Base-by-base conservation (phyloP, 2,113 vertebrate species). In the Chionomys nivalis region DNA sequence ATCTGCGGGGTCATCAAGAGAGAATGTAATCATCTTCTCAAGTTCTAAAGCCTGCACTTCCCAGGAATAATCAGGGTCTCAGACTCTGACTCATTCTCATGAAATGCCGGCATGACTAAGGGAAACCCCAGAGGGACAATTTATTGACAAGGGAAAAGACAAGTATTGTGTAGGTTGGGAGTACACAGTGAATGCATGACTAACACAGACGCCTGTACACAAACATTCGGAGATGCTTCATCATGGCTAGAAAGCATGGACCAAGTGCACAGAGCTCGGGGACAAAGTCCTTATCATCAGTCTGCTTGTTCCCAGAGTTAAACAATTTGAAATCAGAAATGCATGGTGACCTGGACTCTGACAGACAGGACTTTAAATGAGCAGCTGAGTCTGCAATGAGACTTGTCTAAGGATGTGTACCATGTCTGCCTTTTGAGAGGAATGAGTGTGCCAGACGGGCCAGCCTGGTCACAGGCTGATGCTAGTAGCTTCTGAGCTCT, bases 91-190 rank as follows among this genome's bases (percentile, higher is more conserved):
- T 93, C 95, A 96, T 82, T 47, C 26, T 95, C 72, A 92, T 73
- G 75, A 94, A 96, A 92, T 96, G 36, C 90, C 94, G 96, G 61
- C 79, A 88, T 82, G 92, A 93, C 72, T 49, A 47, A 96, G 66
- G 81, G 82, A 72, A 93, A 89, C 52, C 78, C 61, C 65, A 93
- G 81, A 91, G 90, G 52, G 86, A 63, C 61, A 39, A 44, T 76
- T 90, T 77, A 94, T 96, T 94, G 93, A 92, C 92, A 90, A 94
- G 87, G 95, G 88, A 93, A 95, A 96, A 89, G 90, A 42, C 47
- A 78, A 94, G 44, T 72, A 72, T 33, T 31, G 0, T 31, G 42
- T 79, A 42, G 85, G 36, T 36, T 96, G 85, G 52, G 39, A 77
- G 24, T 72, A 16, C 63, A 75, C 2, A 1, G 4, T 70, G 70